phyloP scores from a whole-genome alignment of 2,113 vertebrate genomes.

The Varanus komodoensis region DNA sequence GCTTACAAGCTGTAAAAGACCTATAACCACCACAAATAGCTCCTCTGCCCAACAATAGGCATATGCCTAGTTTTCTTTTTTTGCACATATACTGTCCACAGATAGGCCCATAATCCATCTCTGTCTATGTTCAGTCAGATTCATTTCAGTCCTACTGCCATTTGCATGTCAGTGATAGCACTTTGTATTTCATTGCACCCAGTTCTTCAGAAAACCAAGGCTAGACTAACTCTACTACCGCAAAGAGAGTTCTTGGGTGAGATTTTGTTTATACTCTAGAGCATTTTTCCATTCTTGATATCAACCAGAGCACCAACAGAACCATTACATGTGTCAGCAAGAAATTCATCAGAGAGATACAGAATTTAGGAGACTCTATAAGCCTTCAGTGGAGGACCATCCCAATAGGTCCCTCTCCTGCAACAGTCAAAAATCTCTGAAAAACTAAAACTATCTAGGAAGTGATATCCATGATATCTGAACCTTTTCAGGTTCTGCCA shows the following conservation, averaged over 20 bases:
- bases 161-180: neutral
- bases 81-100: neutral
- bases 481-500: no score
- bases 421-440: neutral
- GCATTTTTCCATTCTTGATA: neutral
- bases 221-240: neutral
- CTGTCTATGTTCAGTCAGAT: neutral
- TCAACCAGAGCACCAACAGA: neutral
- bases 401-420: neutral
- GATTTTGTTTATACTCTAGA: neutral
- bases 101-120: neutral
- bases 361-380: neutral
- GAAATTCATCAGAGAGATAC: constrained; percentile 12
- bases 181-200: neutral
- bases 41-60: neutral
- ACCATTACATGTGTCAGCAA: neutral
- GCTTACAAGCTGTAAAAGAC: neutral
- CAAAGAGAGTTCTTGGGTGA: neutral
- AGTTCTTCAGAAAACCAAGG: constrained; percentile 5
- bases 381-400: neutral
- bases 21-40: neutral
- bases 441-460: neutral
- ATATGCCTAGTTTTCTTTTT: neutral
- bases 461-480: no score
- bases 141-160: neutral